Conservation (phyloP, 1,140 invertebrate species). For the Drosophila simulans region DNA sequence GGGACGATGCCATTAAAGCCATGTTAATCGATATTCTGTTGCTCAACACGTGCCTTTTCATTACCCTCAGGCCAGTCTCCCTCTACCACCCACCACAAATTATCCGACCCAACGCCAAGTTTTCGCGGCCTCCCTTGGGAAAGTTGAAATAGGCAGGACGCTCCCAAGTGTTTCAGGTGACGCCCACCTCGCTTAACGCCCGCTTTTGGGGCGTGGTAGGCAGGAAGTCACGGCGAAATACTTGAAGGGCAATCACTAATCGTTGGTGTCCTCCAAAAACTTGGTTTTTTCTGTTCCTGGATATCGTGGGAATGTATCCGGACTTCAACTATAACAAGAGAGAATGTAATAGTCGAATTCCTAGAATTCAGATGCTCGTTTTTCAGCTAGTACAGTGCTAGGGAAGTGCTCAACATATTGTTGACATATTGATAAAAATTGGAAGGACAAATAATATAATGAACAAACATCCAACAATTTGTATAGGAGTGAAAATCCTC, state of each 20-base stretch:
- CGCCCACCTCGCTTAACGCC: background rate
- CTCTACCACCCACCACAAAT: background rate
- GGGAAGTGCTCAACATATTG: too few species aligned
- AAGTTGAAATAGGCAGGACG: constrained; percentile 65
- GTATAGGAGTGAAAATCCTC: too few species aligned
- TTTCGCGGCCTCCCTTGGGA: constrained; percentile 4
- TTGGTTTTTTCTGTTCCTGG: background rate
- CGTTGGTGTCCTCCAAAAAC: background rate
- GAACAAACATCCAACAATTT: too few species aligned
- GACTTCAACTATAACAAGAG: too few species aligned
- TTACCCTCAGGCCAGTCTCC: too few species aligned
- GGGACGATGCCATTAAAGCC: constrained; percentile 54
- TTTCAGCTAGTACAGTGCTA: too few species aligned
- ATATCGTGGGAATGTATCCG: too few species aligned
- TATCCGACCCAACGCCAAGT: background rate
- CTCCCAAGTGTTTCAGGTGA: constrained; percentile 26
- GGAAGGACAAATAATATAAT: too few species aligned
- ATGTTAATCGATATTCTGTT: constrained; percentile 79
- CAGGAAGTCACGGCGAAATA: background rate
- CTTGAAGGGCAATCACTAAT: constrained; percentile 43
- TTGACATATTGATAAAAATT: too few species aligned
- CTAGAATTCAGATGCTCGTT: too few species aligned
- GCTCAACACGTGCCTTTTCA: constrained; percentile 43
- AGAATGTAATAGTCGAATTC: too few species aligned
- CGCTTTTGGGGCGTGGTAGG: constrained; percentile 6